A percentile compares a stretch with the other conserved stretches of the same genome.
phyloP scores from a whole-genome alignment of 1,140 invertebrate genomes.

The Drosophila kurseongensis region DNA sequence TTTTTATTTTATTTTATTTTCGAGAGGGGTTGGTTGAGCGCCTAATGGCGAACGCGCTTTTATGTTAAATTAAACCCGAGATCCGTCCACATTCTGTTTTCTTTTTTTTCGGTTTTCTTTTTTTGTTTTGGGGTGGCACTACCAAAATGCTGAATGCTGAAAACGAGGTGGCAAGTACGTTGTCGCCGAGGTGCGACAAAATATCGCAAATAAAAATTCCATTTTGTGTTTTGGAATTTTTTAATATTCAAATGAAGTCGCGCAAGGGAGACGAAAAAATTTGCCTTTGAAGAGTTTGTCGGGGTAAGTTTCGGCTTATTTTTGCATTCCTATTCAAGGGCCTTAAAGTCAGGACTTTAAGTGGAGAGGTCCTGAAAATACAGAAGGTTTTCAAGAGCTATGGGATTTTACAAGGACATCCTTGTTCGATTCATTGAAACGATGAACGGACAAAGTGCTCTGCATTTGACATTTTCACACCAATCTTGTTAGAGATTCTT shows the following conservation, averaged over 20 bases:
- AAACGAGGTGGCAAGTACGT: conserved; percentile 77
- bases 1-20: conserved; percentile 7
- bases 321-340: conserved; percentile 2
- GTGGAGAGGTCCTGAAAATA: conserved; percentile 4
- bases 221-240: conserved; percentile 81
- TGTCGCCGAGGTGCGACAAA: conserved; percentile 83
- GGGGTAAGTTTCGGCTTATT: conserved; percentile 19
- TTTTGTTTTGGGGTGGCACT: conserved; percentile 18
- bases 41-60: conserved; percentile 82
- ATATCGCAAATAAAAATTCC: conserved; percentile 83
- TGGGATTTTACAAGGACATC: conserved; percentile 5
- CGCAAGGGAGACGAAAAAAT: conserved; percentile 5
- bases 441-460: neutral
- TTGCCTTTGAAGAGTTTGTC: conserved; percentile 12
- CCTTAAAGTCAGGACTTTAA: conserved; percentile 31
- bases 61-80: conserved; percentile 79
- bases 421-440: conserved; percentile 5
- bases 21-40: conserved; percentile 49
- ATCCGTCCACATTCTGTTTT: conserved; percentile 22
- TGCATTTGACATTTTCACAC: neutral
- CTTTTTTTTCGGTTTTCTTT: neutral
- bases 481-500: neutral
- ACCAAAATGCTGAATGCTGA: conserved; percentile 29
- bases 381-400: conserved; percentile 12
- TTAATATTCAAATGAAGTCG: conserved; percentile 82